Conservation (phyloP, 1,140 invertebrate genomes). For the Drosophila sucinea region DNA sequence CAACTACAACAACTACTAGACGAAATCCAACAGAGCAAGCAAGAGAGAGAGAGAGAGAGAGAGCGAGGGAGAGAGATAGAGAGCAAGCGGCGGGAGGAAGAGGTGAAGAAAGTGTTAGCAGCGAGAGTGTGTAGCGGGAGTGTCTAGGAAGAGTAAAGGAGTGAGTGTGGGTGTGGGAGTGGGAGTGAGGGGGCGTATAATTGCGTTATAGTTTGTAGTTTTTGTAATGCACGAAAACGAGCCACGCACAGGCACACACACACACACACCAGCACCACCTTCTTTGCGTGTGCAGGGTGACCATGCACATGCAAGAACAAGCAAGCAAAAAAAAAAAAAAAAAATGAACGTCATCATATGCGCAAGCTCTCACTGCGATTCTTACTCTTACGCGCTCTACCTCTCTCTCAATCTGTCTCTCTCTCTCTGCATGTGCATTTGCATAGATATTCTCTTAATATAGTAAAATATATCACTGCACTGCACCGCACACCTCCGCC, state of each 20-base stretch:
- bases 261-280: slow-evolving; percentile 1
- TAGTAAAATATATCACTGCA: slow-evolving; percentile 1
- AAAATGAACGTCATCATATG: slow-evolving; percentile 35
- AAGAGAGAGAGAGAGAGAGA: neutral
- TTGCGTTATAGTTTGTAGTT: slow-evolving; percentile 79
- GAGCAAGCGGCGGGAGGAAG: neutral
- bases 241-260: slow-evolving; percentile 64
- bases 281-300: slow-evolving; percentile 58
- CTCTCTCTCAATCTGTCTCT: neutral
- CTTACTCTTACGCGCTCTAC: neutral
- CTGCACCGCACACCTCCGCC: too few relatives aligned
- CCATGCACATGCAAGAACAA: slow-evolving; percentile 31
- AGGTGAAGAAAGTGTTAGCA: neutral
- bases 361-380: slow-evolving; percentile 67
- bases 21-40: neutral
- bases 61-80: neutral
- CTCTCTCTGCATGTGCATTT: too few relatives aligned
- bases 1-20: neutral
- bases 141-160: neutral
- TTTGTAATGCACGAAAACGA: slow-evolving; percentile 50
- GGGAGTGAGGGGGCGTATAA: slow-evolving; percentile 35
- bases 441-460: slow-evolving; percentile 25
- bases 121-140: neutral
- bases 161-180: neutral
- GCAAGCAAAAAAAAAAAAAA: neutral